A percentile compares a stretch with the other conserved stretches of the same genome.
Evolutionary conservation across 1,140 invertebrate genomes (phyloP).

Genomic region (Scaptodrosophila lebanonensis): DNA sequence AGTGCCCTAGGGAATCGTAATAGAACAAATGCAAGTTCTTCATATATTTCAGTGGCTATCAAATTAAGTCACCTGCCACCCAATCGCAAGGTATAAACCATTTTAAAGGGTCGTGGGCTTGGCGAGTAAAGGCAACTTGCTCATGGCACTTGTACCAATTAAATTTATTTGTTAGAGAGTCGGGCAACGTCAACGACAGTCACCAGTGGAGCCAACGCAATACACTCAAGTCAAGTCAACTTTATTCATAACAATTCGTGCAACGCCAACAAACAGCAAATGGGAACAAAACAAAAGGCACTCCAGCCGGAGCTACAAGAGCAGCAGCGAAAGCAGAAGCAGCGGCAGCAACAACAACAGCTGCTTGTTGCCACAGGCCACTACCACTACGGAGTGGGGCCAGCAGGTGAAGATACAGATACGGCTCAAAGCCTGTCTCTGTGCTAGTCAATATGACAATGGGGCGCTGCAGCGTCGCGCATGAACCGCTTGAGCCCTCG

Average conservation of each 20-base stretch:
- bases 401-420: too few relatives aligned
- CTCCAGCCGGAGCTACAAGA: too few relatives aligned
- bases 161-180: conserved; percentile 54
- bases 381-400: too few relatives aligned
- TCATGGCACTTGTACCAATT: conserved; percentile 50
- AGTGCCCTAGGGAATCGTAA: too few relatives aligned
- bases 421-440: too few relatives aligned
- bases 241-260: conserved; percentile 49
- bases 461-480: too few relatives aligned
- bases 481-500: conserved; percentile 13
- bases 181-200: conserved; percentile 41
- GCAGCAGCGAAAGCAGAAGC: conserved; percentile 8
- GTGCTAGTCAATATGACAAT: conserved; percentile 60
- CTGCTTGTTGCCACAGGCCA: too few relatives aligned
- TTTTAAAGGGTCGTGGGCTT: conserved; percentile 26
- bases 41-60: too few relatives aligned
- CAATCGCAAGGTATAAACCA: conserved; percentile 10
- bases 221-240: conserved; percentile 60
- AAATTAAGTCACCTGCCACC: conserved; percentile 3
- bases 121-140: background rate
- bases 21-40: too few relatives aligned
- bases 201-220: conserved; percentile 27
- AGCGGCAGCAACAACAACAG: conserved; percentile 4
- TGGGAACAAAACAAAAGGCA: too few relatives aligned
- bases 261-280: conserved; percentile 24